A percentile compares a stretch with the other conserved stretches of the same genome.
Conservation (phyloP, 1,140 invertebrate species). For the Oryctes rhinoceros region DNA sequence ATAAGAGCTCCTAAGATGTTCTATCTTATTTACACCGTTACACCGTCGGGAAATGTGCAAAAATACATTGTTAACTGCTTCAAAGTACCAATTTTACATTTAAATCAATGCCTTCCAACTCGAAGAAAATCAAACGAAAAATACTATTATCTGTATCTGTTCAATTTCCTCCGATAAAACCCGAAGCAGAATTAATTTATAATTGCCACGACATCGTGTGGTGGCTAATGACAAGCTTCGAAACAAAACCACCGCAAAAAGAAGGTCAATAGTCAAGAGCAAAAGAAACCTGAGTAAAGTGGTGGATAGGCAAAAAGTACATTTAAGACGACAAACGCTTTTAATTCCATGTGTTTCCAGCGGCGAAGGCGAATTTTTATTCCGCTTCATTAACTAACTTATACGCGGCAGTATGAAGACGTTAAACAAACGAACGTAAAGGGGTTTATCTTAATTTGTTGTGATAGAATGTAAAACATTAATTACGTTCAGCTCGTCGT, state of each 20-base stretch:
- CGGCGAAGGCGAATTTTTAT: not conserved
- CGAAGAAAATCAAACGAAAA: no score
- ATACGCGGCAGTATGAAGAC: constrained; percentile 13
- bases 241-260: not conserved
- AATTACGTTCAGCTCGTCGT: constrained; percentile 41
- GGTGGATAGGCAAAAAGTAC: constrained; percentile 9
- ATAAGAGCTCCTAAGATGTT: no score
- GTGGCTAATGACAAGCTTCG: not conserved
- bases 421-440: constrained; percentile 22
- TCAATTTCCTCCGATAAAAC: not conserved
- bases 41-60: no score
- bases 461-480: constrained; percentile 45
- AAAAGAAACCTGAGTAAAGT: not conserved
- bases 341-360: not conserved
- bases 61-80: no score
- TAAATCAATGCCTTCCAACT: no score
- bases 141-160: not conserved
- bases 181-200: not conserved
- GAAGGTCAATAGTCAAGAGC: not conserved
- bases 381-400: constrained; percentile 23
- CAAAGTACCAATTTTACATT: no score
- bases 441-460: constrained; percentile 45
- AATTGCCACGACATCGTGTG: not conserved
- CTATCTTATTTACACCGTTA: no score
- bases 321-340: not conserved